Evolutionary conservation across 2,797 vertebrate genomes (phyloP).

Genomic region (Diglossa cyanea): DNA sequence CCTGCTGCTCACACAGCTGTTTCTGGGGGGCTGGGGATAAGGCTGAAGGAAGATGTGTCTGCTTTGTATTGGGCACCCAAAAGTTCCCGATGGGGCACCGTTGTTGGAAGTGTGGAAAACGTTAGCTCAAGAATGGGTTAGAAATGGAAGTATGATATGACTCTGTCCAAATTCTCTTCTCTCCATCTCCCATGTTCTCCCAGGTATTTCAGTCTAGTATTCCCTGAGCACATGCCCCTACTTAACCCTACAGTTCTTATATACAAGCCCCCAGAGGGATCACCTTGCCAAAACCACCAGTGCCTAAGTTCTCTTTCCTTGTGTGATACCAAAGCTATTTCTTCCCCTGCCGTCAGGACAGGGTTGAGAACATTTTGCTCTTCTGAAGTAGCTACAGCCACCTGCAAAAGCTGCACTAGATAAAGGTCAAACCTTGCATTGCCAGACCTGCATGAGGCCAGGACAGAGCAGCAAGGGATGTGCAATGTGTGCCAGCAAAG

Average conservation of each 20-base stretch:
- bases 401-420: neutral
- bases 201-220: neutral
- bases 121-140: neutral
- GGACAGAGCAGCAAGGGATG: neutral
- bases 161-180: neutral
- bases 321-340: neutral
- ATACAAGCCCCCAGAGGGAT: neutral
- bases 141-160: neutral
- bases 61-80: rapidly evolving
- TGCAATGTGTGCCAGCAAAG: neutral
- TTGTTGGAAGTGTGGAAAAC: neutral
- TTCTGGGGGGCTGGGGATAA: neutral
- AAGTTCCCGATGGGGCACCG: rapidly evolving
- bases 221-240: neutral
- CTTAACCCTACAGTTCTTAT: neutral
- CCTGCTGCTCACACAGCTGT: neutral
- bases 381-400: neutral
- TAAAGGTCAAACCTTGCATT: neutral
- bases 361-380: neutral
- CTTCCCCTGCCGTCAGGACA: neutral
- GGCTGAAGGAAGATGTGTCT: neutral
- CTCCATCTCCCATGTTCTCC: neutral
- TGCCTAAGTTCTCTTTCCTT: neutral
- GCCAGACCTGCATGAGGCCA: neutral
- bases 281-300: neutral